phyloP scores from a whole-genome alignment of 2,113 vertebrate species.

The Brachypodius melanocephalos region DNA sequence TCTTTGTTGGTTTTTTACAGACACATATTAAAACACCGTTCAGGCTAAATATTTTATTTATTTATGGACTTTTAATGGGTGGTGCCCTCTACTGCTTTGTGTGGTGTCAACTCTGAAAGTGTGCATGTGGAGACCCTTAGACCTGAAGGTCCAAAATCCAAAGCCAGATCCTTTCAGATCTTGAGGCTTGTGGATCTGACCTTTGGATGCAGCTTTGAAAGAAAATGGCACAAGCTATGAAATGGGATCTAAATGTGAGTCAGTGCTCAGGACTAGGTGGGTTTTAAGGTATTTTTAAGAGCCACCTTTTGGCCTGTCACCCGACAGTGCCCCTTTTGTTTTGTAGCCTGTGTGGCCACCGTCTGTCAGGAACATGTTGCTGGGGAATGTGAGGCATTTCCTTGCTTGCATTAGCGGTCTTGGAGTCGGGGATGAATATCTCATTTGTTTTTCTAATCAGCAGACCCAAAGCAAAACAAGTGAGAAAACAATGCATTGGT shows the following conservation, averaged over 20 bases:
- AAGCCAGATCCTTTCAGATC: neutral
- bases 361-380: neutral
- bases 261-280: neutral
- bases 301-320: neutral
- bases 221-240: neutral
- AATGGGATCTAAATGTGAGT: neutral
- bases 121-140: neutral
- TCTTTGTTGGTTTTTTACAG: neutral
- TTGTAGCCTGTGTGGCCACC: neutral
- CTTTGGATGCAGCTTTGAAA: neutral
- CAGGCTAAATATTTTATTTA: neutral
- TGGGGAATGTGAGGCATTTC: slow-evolving; percentile 34
- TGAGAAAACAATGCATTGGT: neutral
- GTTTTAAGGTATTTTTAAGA: neutral
- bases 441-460: slow-evolving; percentile 4
- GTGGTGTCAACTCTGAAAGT: neutral
- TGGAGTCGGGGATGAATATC: neutral
- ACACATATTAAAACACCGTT: neutral
- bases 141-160: neutral
- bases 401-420: neutral
- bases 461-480: neutral
- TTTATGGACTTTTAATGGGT: neutral
- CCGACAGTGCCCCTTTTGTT: slow-evolving; percentile 11
- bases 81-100: neutral
- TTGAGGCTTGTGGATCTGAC: neutral